Evolutionary conservation across 1,140 invertebrate genomes (phyloP), one percentile per base, ranked within the genome.

Genomic region (Zophobas morio): DNA sequence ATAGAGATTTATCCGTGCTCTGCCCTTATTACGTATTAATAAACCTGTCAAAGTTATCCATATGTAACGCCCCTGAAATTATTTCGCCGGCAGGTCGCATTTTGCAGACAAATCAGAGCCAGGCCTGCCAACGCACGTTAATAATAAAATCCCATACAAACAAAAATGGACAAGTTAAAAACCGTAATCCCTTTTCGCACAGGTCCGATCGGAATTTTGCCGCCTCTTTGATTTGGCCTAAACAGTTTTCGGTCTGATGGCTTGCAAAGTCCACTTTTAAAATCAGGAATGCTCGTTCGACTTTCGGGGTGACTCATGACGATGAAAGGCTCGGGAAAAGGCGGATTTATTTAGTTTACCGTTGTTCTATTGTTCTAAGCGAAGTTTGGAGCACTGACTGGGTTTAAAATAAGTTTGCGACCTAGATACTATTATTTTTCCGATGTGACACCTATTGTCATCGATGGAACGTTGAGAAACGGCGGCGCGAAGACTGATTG

Each of bases 151-250:
- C 56, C 36, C 6, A 36, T 60, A 46, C 42, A 46, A 8, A 46
- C 42, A 46, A 8, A 60, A 39, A 60, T 37, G 56, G 36, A 39
- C 56, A 36, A 8, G 5, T 53, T 35, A 60, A 60, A 6, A 53
- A 2, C 49, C 33, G 8, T 56, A 56, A 56, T 60, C 56, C 56
- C 56, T 60, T 60, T 60, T 60, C 36, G 34, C 3, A 46, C 3
- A 4, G 42, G 42, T 46, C 42, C 42, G 8, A 46, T 46, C 20
- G 49, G 49, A 32, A 53, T 53, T 53, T 53, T 39, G 8, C 56
- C 35, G 56, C 35, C 56, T 60, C 56, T 60, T 60, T 60, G 56
- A 60, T 60, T 60, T 60, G 8, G 34, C 56, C 56, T 60, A 60
- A 60, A 60, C 56, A 60, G 56, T 60, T 60, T 39, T 60, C 56